Base-by-base conservation (phyloP, 1,140 invertebrate species). In the Galleria mellonella region DNA sequence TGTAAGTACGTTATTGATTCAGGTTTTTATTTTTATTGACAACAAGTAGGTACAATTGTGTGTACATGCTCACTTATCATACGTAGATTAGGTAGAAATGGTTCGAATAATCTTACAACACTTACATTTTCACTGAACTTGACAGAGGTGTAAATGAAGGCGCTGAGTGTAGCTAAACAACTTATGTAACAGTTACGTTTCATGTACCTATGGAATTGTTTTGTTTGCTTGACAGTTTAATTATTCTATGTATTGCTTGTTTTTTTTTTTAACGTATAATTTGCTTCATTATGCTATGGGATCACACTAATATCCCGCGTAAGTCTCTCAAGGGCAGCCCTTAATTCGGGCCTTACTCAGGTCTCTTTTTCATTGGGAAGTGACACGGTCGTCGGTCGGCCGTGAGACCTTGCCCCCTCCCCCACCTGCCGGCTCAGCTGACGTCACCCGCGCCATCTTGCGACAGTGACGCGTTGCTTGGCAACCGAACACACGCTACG, bases 361-460 rank as follows among this genome's bases (percentile, higher is more conserved):
- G 71, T 75, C 70, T 73, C 69, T 82, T 82, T 82, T 77, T 82
- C 74, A 75, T 71, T 72, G 74, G 74, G 74, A 83, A 81, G 72
- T 78, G 77, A 77, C 76, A 74, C 74, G 72, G 66, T 77, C 66
- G 56, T 50, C 48, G 50, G 49, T 49, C 51, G 69, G 62, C 66
- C 53, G 57, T 48, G 59, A 72, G 68, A 72, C 73, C 76, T 77
- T 79, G 74, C 70, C 49, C 62, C 51, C 35, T 52, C 36, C 44
- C 47, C 37, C 15, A 23, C 44, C 40, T 9, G 29, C 50, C 17
- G 23, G 40, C 49, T 56, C 47, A 49, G 65, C 59, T 85, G 82
- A 82, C 73, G 82, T 85, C 78, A 85, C 47, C 59, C 60, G 53
- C 77, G 78, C 78, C 78, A 83, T 84, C 76, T 84, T 84, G 73